phyloP scores from a whole-genome alignment of 2,113 vertebrate genomes.

The Mixornis gularis region DNA sequence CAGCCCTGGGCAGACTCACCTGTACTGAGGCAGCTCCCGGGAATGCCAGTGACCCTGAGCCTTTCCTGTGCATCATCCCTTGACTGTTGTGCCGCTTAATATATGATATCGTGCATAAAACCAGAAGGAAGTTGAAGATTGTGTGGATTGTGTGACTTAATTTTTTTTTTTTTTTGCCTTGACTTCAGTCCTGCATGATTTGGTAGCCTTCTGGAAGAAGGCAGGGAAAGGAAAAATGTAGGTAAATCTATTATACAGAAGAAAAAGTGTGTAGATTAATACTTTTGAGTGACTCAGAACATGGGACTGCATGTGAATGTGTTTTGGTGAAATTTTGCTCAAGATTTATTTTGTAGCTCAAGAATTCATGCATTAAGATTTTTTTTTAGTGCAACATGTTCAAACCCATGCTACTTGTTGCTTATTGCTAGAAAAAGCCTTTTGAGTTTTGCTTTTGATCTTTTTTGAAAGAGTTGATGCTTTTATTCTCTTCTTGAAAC shows the following conservation, averaged over 20 bases:
- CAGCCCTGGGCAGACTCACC: background rate
- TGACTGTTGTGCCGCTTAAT: fast-evolving
- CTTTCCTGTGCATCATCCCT: background rate
- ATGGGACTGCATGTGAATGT: background rate
- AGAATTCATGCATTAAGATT: background rate
- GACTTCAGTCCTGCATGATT: background rate
- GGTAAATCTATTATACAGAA: background rate
- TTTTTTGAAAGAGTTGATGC: background rate
- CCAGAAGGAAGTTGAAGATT: background rate
- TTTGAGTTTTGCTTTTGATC: background rate
- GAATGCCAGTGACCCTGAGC: too few species aligned
- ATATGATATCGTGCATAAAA: fast-evolving
- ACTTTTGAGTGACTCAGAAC: background rate
- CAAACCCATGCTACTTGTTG: background rate
- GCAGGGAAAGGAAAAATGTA: background rate
- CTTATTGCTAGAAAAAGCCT: background rate
- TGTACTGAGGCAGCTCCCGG: background rate
- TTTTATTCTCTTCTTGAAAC: background rate
- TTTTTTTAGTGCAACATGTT: background rate
- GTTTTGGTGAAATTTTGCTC: background rate
- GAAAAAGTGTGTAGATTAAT: background rate
- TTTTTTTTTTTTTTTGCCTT: background rate
- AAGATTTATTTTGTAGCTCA: background rate
- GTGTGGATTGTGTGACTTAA: too few species aligned
- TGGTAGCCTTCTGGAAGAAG: background rate